Evolutionary conservation across 1,140 invertebrate species (phyloP), one percentile per base, ranked within the genome.

Genomic region (Coelopa frigida): DNA sequence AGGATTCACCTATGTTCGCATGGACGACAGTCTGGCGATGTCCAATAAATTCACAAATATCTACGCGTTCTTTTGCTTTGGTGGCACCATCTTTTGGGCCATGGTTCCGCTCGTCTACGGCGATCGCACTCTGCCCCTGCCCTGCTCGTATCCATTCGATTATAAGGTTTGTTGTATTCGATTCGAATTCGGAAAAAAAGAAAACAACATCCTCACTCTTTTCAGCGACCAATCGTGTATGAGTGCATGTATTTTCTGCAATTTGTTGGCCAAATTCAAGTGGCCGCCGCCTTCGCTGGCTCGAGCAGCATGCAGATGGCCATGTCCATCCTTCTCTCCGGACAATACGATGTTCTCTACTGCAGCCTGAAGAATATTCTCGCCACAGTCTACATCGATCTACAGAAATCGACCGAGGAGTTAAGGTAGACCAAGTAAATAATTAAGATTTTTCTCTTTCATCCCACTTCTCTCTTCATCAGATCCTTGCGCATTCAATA

Each of bases 121-220:
- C 12, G 63, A 67, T 37, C 47, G 49, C 12, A 63, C 53, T 31
- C 44, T 66, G 8, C 63, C 63, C 0, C 46, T 66, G n/a, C 52
- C 53, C 42, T 66, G 63, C 40, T 66, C 62, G 63, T 66, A 66
- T 58, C 63, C 63, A 17, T 58, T 66, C 20, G 60, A 66, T 46
- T 62, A 56, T 46, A 61, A 52, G 8, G 63, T 63, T 35, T 33
- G 41, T 45, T 5, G n/a, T n/a, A n/a, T n/a, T n/a, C n/a, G n/a
- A n/a, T 29, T 29, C 14, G 27, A 29, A 29, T 12, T 22, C 27
- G 21, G 12, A 14, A 14, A 7, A 21, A 17, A 42, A 42, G 21
- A 12, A 6, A 27, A 27, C 15, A 42, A 31, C 32, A 43, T 31
- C 29, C 8, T 29, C 8, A 29, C 8, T 29, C 27, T 14, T 10